Percentiles rank a stretch among this genome's conserved stretches.
Evolutionary conservation across 2,113 vertebrate genomes (phyloP).

Genomic region (Mus pahari): DNA sequence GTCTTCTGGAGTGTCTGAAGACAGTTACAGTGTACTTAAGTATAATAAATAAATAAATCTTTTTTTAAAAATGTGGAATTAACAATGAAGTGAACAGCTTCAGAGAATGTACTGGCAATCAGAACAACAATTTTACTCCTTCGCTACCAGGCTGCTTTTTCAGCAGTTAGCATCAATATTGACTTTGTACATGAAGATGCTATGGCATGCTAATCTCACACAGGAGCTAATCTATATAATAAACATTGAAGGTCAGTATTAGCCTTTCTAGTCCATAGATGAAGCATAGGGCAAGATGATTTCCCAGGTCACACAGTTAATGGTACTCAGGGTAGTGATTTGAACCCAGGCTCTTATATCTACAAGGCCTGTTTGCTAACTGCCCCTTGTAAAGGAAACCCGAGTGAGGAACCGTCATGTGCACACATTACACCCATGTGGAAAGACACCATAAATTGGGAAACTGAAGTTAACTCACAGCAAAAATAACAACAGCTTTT

Average conservation of each 20-base stretch:
- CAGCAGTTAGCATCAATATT: not conserved
- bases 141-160: not conserved
- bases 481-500: slow-evolving; percentile 71
- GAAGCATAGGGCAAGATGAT: not conserved
- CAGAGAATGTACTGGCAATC: not conserved
- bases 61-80: not conserved
- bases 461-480: slow-evolving; percentile 63
- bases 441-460: slow-evolving; percentile 55
- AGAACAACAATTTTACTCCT: not conserved
- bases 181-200: slow-evolving; percentile 26
- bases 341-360: slow-evolving; percentile 6
- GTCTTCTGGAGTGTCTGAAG: too few species aligned
- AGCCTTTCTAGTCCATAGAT: not conserved
- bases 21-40: too few species aligned
- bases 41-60: too few species aligned
- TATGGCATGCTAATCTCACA: not conserved
- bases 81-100: not conserved
- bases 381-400: not conserved
- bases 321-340: not conserved
- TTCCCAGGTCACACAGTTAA: not conserved
- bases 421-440: not conserved
- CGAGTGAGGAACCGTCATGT: not conserved
- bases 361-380: slow-evolving; percentile 23
- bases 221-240: slow-evolving; percentile 9
- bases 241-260: not conserved